A percentile compares a stretch with the other conserved stretches of the same genome.
Conservation (phyloP, 1,140 invertebrate genomes). For the Drosophila rufa region DNA sequence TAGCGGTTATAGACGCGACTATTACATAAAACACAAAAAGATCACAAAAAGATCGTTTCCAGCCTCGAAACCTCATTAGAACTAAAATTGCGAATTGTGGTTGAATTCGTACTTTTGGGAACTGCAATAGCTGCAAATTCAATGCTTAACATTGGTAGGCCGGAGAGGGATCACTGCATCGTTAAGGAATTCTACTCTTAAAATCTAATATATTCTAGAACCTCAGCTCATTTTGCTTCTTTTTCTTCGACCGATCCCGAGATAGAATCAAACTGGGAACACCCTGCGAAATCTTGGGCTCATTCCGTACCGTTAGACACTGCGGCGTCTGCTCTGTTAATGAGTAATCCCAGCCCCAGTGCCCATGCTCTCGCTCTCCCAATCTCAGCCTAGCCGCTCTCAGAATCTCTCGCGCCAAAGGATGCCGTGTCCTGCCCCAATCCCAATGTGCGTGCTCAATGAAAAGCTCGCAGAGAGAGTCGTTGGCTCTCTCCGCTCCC, state of each 20-base stretch:
- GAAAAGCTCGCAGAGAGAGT: constrained; percentile 56
- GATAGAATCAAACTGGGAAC: background rate
- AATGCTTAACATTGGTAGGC: no score
- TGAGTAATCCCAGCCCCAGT: constrained; percentile 21
- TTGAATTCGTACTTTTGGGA: no score
- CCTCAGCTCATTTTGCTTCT: background rate
- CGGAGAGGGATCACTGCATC: no score
- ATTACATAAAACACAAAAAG: no score
- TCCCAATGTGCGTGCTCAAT: constrained; percentile 58
- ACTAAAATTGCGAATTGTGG: no score
- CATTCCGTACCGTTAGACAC: constrained; percentile 52
- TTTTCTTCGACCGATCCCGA: background rate
- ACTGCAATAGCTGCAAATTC: no score
- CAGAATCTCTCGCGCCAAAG: constrained; percentile 21
- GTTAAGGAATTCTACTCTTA: no score
- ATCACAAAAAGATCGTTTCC: no score
- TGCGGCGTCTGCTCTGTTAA: constrained; percentile 57
- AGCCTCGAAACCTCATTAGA: no score
- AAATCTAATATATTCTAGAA: no score
- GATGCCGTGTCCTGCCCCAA: constrained; percentile 53
- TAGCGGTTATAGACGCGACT: no score
- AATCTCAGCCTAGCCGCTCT: background rate
- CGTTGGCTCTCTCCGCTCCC: constrained; percentile 16
- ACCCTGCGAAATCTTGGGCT: constrained; percentile 12
- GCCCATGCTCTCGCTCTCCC: constrained; percentile 19